A percentile compares a stretch with the other conserved stretches of the same genome.
Conservation (phyloP, 1,140 invertebrate species). For the Drosophila parvula region DNA sequence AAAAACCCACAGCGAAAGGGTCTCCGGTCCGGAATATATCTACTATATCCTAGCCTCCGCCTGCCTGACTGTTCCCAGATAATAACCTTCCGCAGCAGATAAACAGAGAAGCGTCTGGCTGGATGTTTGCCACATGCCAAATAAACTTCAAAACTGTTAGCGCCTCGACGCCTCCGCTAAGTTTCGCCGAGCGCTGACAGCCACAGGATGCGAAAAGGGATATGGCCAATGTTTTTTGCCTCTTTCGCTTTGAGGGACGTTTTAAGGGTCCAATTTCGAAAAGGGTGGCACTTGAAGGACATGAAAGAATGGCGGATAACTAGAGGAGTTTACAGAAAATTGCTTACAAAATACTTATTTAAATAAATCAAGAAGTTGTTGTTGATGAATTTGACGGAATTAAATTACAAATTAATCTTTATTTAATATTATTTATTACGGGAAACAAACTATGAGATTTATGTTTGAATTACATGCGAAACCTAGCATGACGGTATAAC, state of each 20-base stretch:
- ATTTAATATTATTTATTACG: too few species aligned
- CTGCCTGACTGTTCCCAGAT: conserved; percentile 53
- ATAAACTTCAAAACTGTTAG: conserved; percentile 80
- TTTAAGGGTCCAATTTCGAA: conserved; percentile 1
- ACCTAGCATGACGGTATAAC: not conserved
- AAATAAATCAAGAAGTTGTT: not conserved
- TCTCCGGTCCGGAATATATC: conserved; percentile 4
- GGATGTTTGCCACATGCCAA: conserved; percentile 56
- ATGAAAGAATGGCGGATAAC: not conserved
- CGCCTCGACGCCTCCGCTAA: conserved; percentile 70
- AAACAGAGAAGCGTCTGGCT: conserved; percentile 60
- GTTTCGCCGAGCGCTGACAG: conserved; percentile 50
- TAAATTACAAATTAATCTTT: not conserved
- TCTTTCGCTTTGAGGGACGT: not conserved
- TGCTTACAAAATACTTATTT: not conserved
- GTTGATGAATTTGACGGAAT: not conserved
- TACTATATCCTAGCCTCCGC: conserved; percentile 1
- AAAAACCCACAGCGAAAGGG: conserved; percentile 49
- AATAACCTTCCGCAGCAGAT: conserved; percentile 66
- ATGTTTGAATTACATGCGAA: too few species aligned
- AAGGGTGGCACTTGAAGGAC: not conserved
- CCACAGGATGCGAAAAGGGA: conserved; percentile 35
- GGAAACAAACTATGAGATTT: not conserved
- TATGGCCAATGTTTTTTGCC: conserved; percentile 16
- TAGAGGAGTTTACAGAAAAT: not conserved